phyloP scores from a whole-genome alignment of 2,888 invertebrate species.

The Ophion costatus region DNA sequence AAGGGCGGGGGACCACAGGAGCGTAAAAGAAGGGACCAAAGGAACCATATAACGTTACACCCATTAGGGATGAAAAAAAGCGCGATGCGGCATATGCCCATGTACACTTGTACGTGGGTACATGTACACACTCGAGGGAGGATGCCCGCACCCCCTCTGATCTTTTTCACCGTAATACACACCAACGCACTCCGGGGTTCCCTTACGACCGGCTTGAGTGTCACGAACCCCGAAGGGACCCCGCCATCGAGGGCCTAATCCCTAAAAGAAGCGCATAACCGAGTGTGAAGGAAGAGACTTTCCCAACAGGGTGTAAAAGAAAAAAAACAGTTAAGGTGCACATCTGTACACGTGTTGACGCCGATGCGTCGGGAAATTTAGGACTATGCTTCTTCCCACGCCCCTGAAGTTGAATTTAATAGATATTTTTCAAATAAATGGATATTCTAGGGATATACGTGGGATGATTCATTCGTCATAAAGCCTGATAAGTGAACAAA shows the following conservation, averaged over 20 bases:
- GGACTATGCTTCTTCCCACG: conserved; percentile 49
- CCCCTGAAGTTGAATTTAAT: conserved; percentile 41
- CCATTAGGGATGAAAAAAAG: conserved; percentile 17
- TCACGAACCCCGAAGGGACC: conserved; percentile 52
- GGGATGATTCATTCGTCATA: background rate
- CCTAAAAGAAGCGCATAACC: conserved; percentile 32
- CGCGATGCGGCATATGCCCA: background rate
- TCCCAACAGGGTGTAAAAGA: conserved; percentile 21
- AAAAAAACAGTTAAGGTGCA: conserved; percentile 37
- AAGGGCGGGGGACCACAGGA: conserved; percentile 29
- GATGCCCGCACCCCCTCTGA: conserved; percentile 59
- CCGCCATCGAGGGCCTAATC: conserved; percentile 43
- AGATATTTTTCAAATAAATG: background rate
- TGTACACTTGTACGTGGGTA: background rate
- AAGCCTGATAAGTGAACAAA: background rate
- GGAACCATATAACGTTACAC: conserved; percentile 52
- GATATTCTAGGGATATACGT: background rate
- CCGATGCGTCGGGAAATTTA: conserved; percentile 38
- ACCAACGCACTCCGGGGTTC: conserved; percentile 53
- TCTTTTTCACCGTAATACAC: conserved; percentile 54
- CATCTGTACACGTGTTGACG: conserved; percentile 51
- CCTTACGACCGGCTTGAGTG: conserved; percentile 62
- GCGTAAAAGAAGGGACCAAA: conserved; percentile 27
- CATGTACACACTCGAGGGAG: conserved; percentile 39
- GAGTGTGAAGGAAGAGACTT: conserved; percentile 49